phyloP scores from a whole-genome alignment of 30 jellyfish, hydroid and myxozoan species.

The Sanderia malayensis region DNA sequence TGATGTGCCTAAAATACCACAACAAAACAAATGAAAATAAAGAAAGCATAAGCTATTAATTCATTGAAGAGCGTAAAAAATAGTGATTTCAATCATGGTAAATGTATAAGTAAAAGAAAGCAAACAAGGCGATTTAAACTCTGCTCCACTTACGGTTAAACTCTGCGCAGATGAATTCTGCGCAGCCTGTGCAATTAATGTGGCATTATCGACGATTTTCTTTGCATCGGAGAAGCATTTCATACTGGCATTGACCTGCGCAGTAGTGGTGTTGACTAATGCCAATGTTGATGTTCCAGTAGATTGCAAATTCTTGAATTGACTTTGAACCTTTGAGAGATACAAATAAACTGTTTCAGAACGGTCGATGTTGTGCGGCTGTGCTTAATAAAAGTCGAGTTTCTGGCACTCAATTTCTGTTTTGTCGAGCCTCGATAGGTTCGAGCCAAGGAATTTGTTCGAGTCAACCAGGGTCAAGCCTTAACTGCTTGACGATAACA shows the following conservation, averaged over 20 bases:
- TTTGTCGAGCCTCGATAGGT: too few relatives aligned
- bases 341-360: neutral
- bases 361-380: too few relatives aligned
- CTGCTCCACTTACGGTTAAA: constrained; percentile 39
- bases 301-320: constrained; percentile 34
- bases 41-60: neutral
- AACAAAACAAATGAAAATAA: neutral
- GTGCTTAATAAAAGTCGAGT: too few relatives aligned
- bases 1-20: constrained; percentile 26
- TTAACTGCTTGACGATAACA: too few relatives aligned
- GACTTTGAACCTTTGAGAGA: constrained; percentile 54
- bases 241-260: constrained; percentile 69
- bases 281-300: constrained; percentile 59
- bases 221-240: constrained; percentile 84
- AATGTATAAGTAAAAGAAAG: neutral
- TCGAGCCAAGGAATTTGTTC: too few relatives aligned
- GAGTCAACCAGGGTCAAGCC: too few relatives aligned
- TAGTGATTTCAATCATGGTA: neutral
- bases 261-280: constrained; percentile 62
- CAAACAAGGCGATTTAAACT: neutral
- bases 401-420: too few relatives aligned
- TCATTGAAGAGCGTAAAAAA: neutral
- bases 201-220: constrained; percentile 68
- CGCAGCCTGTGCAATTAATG: constrained; percentile 61
- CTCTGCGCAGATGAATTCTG: constrained; percentile 65